phyloP scores from a whole-genome alignment of 2,113 vertebrate genomes.

The Bufo gargarizans region DNA sequence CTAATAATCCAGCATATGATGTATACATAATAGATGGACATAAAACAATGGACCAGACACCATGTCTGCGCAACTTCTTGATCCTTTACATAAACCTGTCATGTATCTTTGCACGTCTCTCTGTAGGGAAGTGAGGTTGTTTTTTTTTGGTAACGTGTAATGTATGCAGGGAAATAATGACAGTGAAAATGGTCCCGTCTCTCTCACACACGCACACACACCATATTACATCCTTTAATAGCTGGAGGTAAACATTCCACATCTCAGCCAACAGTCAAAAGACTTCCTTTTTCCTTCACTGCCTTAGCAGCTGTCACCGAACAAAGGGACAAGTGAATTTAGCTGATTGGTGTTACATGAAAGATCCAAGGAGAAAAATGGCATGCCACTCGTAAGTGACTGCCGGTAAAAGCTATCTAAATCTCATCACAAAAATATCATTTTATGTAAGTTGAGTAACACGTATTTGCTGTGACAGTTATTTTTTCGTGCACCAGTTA shows the following conservation, averaged over 20 bases:
- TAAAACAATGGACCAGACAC: slow-evolving; percentile 60
- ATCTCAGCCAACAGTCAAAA: slow-evolving; percentile 37
- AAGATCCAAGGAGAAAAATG: slow-evolving; percentile 42
- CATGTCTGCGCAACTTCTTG: slow-evolving; percentile 52
- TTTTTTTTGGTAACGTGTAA: slow-evolving; percentile 51
- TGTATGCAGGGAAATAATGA: slow-evolving; percentile 49
- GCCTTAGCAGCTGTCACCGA: slow-evolving; percentile 53
- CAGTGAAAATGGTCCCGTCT: slow-evolving; percentile 19
- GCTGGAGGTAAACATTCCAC: slow-evolving; percentile 53
- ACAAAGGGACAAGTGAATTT: slow-evolving; percentile 44
- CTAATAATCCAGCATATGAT: slow-evolving; percentile 63
- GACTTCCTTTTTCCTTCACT: slow-evolving; percentile 41
- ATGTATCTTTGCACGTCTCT: slow-evolving; percentile 55
- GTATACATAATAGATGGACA: slow-evolving; percentile 66
- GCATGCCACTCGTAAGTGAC: slow-evolving; percentile 19
- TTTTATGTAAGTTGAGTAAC: slow-evolving; percentile 26
- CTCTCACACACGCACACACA: slow-evolving; percentile 1
- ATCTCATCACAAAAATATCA: slow-evolving; percentile 18
- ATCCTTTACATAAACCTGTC: slow-evolving; percentile 56
- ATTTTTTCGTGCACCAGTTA: not conserved
- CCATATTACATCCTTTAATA: slow-evolving; percentile 54
- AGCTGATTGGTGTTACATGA: slow-evolving; percentile 49
- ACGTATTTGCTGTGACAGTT: slow-evolving; percentile 17
- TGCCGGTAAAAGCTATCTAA: slow-evolving; percentile 32
- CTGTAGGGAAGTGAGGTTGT: slow-evolving; percentile 43